A percentile compares a stretch with the other conserved stretches of the same genome.
Evolutionary conservation across 1,140 invertebrate species (phyloP).

Genomic region (Drosophila bocki): DNA sequence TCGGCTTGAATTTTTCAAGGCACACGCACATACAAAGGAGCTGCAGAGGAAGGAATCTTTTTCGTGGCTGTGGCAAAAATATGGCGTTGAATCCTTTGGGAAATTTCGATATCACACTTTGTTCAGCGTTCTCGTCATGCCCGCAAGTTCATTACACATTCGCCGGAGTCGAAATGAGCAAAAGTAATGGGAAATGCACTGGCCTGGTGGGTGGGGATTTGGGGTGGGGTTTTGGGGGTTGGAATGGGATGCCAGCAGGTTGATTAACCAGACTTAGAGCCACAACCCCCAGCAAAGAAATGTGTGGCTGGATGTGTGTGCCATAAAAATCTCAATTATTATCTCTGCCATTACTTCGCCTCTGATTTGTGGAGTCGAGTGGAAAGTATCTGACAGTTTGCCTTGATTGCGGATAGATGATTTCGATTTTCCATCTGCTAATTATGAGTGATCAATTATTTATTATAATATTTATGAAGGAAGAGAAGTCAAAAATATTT

Average conservation of each 20-base stretch:
- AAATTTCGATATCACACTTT: slow-evolving; percentile 84
- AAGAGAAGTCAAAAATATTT: not conserved
- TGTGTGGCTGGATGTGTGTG: slow-evolving; percentile 9
- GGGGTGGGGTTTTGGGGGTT: not conserved
- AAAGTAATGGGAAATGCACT: slow-evolving; percentile 76
- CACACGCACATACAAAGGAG: slow-evolving; percentile 13
- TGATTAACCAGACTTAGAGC: slow-evolving; percentile 44
- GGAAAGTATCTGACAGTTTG: slow-evolving; percentile 42
- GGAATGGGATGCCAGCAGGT: slow-evolving; percentile 10
- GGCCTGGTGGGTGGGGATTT: slow-evolving; percentile 1
- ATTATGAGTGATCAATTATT: slow-evolving; percentile 34
- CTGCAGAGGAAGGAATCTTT: slow-evolving; percentile 61
- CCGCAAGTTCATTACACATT: slow-evolving; percentile 80
- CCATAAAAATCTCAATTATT: slow-evolving; percentile 77
- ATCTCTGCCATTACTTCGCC: slow-evolving; percentile 33
- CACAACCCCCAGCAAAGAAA: slow-evolving; percentile 22
- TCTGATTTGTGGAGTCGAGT: slow-evolving; percentile 39
- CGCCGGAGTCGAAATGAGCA: slow-evolving; percentile 76
- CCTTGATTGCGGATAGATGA: slow-evolving; percentile 26
- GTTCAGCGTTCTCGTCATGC: slow-evolving; percentile 67
- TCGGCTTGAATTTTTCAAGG: slow-evolving; percentile 36
- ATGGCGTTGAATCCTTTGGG: slow-evolving; percentile 84
- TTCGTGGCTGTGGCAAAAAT: slow-evolving; percentile 76
- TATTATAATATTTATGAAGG: not conserved
- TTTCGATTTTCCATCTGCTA: slow-evolving; percentile 13